Evolutionary conservation across 2,888 invertebrate genomes (phyloP), one percentile per base, ranked within the genome.

Genomic region (Cremastinae sp.): DNA sequence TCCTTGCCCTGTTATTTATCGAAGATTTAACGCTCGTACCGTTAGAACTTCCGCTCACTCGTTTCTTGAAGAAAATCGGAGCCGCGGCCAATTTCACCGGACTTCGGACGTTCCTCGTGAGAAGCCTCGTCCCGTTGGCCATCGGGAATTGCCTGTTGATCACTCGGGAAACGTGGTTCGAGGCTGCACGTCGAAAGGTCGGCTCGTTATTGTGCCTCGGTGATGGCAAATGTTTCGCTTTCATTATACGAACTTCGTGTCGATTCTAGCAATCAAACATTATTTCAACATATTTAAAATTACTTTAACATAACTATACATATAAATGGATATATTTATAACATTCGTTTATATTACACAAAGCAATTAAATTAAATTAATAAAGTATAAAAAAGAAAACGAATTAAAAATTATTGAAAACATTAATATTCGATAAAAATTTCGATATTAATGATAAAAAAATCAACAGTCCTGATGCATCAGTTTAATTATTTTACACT

Each of bases 191-290:
- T 47, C 69, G 58, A 38, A 4, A 45, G 12, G 62, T 36, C 2
- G 16, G 22, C 2, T 74, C 65, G 8, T 79, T 74, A 20, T 69
- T 65, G 72, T 84, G 84, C 7, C 36, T 36, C 22, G 83, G 81
- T 1, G 75, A 59, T 58, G 84, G 84, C 34, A 84, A 5, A 54
- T 83, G 41, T 58, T 75, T 80, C 2, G 78, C 47, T 47, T 16
- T 62, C 2, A 84, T 43, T 20, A 71, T 2, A 58, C 56, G 61
- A 2, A 78, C 72, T 0, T 51, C 12, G 53, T 83, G 81, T 22
- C 58, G 70, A 78, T 84, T 81, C 83, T 83, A 20, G n/a, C n/a
- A n/a, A n/a, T n/a, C n/a, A n/a, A n/a, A n/a, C 9, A 7, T 36
- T 36, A 9, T 7, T 36, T 36, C 4, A 36, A 36, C 36, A n/a